These are phyloP conservation scores for Peromyscus attwateri DNA, from an alignment of 2,797 vertebrate species.

Conservation along the genomic window DNA sequence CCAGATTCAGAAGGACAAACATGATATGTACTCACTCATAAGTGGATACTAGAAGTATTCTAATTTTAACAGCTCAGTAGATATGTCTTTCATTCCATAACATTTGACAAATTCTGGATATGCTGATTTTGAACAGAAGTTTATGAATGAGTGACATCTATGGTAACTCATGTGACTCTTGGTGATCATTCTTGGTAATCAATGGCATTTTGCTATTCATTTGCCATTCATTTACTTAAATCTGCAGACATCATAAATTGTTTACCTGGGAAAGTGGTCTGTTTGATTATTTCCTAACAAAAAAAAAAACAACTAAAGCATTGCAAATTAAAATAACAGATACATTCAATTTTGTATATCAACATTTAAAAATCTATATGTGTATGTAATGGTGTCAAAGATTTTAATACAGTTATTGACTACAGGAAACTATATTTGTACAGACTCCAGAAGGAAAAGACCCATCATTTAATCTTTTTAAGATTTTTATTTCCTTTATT, in stretches of 20 bases:
- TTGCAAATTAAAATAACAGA: slow-evolving; percentile 16
- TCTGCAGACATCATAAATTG: background rate
- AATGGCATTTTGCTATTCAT: background rate
- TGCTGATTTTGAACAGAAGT: background rate
- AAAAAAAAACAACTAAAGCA: background rate
- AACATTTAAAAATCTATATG: background rate
- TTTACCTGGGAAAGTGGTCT: background rate
- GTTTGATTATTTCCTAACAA: background rate
- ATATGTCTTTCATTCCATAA: background rate
- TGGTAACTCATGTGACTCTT: background rate
- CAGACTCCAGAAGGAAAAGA: slow-evolving; percentile 13
- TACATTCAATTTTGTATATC: slow-evolving; percentile 28
- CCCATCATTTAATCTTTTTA: background rate
- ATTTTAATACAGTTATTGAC: background rate
- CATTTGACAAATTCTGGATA: background rate
- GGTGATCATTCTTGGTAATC: background rate
- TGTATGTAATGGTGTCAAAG: background rate
- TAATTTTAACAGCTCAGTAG: slow-evolving; percentile 8
- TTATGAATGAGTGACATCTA: slow-evolving; percentile 29
- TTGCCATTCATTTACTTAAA: slow-evolving; percentile 5
- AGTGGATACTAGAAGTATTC: background rate
- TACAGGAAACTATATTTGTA: background rate
- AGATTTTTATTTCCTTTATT: background rate
- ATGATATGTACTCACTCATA: no score
- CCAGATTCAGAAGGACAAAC: no score